These are phyloP conservation scores for Salvelinus namaycush DNA, from an alignment of 2,113 vertebrate species.

Conservation along the genomic window DNA sequence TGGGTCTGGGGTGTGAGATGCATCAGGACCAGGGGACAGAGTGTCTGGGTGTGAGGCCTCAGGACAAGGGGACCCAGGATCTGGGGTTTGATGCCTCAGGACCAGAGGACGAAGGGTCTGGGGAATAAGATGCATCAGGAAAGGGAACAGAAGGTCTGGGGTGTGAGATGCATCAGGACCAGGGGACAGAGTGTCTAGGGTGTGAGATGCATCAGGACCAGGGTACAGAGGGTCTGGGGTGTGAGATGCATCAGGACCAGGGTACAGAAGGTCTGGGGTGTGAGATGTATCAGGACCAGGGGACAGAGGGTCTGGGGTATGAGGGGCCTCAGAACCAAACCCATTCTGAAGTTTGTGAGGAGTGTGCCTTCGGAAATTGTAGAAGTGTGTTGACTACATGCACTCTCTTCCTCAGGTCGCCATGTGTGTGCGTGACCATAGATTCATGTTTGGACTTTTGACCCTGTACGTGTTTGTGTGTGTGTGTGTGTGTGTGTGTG, in stretches of 20 bases:
- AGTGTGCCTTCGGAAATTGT: slow-evolving; percentile 90
- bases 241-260: not conserved
- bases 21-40: slow-evolving; percentile 76
- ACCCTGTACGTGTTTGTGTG: not conserved
- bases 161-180: slow-evolving; percentile 72
- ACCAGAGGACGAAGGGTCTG: not conserved
- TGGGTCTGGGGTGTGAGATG: not conserved
- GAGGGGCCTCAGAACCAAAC: slow-evolving; percentile 82
- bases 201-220: no score
- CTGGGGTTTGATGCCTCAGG: no score
- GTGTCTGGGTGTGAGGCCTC: no score
- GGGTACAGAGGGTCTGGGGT: no score
- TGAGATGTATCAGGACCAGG: no score
- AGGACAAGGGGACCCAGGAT: no score
- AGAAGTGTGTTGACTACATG: slow-evolving; percentile 86
- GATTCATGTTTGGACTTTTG: not conserved
- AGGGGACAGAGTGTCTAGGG: slow-evolving; percentile 27
- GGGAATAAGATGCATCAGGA: not conserved
- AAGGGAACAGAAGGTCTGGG: not conserved
- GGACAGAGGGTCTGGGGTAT: not conserved
- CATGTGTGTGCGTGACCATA: not conserved
- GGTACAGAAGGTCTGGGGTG: not conserved
- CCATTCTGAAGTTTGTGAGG: slow-evolving; percentile 84
- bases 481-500: not conserved
- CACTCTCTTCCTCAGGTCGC: slow-evolving; percentile 86